Conservation (phyloP, 2,113 vertebrate genomes). For the Collichthys lucidus region DNA sequence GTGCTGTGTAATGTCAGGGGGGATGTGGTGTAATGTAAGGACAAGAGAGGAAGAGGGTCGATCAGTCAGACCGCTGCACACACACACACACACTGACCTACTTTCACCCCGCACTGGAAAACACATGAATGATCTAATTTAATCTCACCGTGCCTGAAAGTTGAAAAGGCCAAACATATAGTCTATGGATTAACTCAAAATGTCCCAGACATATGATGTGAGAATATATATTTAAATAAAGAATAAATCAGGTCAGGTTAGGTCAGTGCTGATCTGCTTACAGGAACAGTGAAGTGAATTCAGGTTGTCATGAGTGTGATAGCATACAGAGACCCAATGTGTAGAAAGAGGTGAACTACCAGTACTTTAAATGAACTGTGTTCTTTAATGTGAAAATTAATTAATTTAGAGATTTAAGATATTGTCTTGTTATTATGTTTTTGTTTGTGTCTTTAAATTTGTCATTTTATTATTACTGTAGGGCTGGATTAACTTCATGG, state of each 20-base stretch:
- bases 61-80: conserved; percentile 32
- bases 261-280: conserved; percentile 31
- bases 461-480: neutral
- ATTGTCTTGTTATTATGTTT: neutral
- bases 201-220: conserved; percentile 6
- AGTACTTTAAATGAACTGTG: neutral
- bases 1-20: conserved; percentile 28
- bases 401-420: neutral
- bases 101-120: conserved; percentile 51
- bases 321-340: neutral
- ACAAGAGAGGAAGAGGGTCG: conserved; percentile 43
- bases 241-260: neutral
- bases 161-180: conserved; percentile 42
- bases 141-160: conserved; percentile 45
- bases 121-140: conserved; percentile 69
- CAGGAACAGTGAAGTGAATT: neutral
- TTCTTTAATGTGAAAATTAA: neutral
- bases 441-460: neutral
- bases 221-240: neutral
- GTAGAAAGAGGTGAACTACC: neutral
- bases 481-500: neutral
- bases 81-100: conserved; percentile 50
- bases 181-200: conserved; percentile 44
- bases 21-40: conserved; percentile 60
- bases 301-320: neutral